Base-by-base conservation (phyloP, 2,888 invertebrate species). In the Cantharis nigra region DNA sequence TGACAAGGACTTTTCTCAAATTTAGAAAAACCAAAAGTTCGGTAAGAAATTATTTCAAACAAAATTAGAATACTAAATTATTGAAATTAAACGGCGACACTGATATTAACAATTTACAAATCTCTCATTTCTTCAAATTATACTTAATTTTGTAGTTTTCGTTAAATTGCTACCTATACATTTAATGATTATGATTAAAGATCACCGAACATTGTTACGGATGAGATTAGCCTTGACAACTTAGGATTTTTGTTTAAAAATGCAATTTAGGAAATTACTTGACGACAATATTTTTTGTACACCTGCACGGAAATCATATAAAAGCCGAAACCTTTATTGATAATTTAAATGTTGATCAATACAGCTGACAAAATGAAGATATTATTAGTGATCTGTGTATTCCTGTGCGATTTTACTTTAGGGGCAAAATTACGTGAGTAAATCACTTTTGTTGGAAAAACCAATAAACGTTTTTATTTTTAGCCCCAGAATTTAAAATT, bases 401-500 rank as follows among this genome's bases (percentile, higher is more conserved):
- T n/a, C 2, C 7, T 49, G n/a, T 49, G 49, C n/a, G 49, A 49
- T 49, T 49, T 11, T n/a, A 49, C 49, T n/a, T 49, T 49, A 49
- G 49, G n/a, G 7, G n/a, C n/a, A n/a, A 49, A 49, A 49, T 49
- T 49, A 49, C 49, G 49, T 49, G n/a, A 49, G 49, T 49, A n/a
- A 13, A n/a, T 49, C 1, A 49, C n/a, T 49, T 49, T n/a, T 49
- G n/a, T n/a, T 33, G n/a, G n/a, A 10, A 1, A 49, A n/a, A 49
- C 7, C 13, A 49, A 7, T 4, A 2, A 7, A 49, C n/a, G 2
- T 2, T 49, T n/a, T 9, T n/a, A n/a, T 18, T 76, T 76, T 62
- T 11, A 76, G 76, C 76, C 5, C 33, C 72, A 1, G 64, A 70
- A 18, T 76, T 76, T 33, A 64, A 72, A 33, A 67, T 73, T 11